Percentiles rank a stretch among this genome's conserved stretches.
Conservation (phyloP, 2,888 invertebrate genomes). For the Aporophyla lueneburgensis region DNA sequence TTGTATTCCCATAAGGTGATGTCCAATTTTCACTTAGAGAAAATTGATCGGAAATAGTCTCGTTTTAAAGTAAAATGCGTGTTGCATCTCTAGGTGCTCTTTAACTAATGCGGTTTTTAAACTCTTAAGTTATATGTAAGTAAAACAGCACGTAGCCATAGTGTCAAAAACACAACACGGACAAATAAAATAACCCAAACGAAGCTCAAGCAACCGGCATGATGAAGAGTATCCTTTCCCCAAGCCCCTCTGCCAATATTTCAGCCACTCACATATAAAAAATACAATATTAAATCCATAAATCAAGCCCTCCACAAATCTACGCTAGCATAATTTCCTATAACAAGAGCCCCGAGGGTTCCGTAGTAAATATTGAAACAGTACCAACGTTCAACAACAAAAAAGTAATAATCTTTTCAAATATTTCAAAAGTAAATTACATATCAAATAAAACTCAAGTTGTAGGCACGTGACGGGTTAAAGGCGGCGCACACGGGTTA, state of each 20-base stretch:
- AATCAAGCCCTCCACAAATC: conserved; percentile 60
- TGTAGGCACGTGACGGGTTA: conserved; percentile 57
- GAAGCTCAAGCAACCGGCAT: conserved; percentile 2
- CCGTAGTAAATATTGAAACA: conserved; percentile 66
- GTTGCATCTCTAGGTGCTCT: neutral
- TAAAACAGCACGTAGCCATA: neutral
- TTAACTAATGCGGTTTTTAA: neutral
- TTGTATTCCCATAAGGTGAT: neutral
- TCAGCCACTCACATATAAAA: conserved; percentile 50
- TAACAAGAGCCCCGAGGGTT: conserved; percentile 48
- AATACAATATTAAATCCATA: conserved; percentile 62
- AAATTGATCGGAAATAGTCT: neutral
- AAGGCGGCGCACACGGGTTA: conserved; percentile 20
- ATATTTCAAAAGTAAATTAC: conserved; percentile 68
- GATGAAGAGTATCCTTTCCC: conserved; percentile 12
- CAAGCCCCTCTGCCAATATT: conserved; percentile 33
- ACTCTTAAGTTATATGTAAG: neutral
- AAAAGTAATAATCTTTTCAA: conserved; percentile 67
- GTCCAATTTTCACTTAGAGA: neutral
- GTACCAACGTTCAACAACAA: conserved; percentile 52
- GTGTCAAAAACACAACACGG: neutral
- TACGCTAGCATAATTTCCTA: conserved; percentile 55
- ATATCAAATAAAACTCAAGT: conserved; percentile 63
- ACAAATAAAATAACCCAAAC: conserved; percentile 2
- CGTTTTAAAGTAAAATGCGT: neutral